These are phyloP conservation scores for Fregata magnificens DNA, from an alignment of 2,113 vertebrate genomes.

Conservation along the genomic window DNA sequence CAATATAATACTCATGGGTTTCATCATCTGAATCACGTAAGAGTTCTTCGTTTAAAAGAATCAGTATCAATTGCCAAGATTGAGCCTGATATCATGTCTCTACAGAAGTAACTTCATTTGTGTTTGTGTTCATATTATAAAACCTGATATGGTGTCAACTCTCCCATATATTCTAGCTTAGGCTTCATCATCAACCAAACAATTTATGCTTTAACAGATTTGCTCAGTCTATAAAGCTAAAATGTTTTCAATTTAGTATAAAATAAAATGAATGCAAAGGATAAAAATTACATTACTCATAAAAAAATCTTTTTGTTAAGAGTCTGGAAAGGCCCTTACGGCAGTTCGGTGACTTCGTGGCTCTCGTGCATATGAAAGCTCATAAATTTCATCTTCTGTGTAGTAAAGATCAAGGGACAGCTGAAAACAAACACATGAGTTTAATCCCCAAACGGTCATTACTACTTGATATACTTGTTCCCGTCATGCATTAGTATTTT, in stretches of 20 bases:
- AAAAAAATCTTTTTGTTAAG: background rate
- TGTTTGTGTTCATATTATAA: background rate
- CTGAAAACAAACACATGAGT: conserved; percentile 69
- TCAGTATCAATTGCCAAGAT: background rate
- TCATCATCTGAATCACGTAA: background rate
- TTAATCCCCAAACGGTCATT: background rate
- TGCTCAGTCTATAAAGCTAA: background rate
- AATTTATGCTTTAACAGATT: background rate
- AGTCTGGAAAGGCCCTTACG: conserved; percentile 72
- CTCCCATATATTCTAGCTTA: background rate
- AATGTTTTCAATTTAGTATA: background rate
- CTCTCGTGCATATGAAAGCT: conserved; percentile 92
- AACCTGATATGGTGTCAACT: background rate
- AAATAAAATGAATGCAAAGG: background rate
- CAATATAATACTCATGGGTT: background rate
- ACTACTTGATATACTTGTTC: background rate
- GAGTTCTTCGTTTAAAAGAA: background rate
- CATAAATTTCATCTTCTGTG: conserved; percentile 95
- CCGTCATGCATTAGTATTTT: background rate
- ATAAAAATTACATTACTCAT: background rate
- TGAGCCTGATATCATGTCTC: background rate
- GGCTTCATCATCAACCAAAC: background rate
- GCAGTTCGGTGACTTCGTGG: conserved; percentile 88
- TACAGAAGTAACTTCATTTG: background rate
- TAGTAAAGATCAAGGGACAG: conserved; percentile 95